Conservation (phyloP, 2,888 invertebrate species). For the Trachelus tabidus region DNA sequence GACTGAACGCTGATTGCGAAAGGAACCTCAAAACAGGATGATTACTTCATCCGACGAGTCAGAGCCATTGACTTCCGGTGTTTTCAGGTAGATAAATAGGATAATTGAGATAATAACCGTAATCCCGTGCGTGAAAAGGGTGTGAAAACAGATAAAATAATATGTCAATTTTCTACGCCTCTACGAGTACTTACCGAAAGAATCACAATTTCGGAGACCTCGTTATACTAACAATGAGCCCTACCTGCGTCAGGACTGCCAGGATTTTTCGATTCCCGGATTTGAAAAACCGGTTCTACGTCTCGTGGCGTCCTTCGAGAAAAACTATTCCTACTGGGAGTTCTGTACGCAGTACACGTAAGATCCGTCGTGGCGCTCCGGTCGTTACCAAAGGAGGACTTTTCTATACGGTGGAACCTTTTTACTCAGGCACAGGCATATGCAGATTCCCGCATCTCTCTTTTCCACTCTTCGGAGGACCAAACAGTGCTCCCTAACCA, state of each 20-base stretch:
- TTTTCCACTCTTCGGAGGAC: slow-evolving; percentile 13
- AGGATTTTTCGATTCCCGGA: background rate
- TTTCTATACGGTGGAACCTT: background rate
- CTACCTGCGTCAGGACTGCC: background rate
- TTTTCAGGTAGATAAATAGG: slow-evolving; percentile 5
- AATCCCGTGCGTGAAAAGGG: background rate
- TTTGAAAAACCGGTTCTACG: background rate
- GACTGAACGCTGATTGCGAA: background rate
- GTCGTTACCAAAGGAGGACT: background rate
- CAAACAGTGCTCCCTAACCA: slow-evolving; percentile 30
- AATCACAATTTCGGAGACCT: background rate
- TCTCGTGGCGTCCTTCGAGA: background rate
- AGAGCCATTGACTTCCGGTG: slow-evolving; percentile 4
- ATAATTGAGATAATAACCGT: slow-evolving; percentile 9
- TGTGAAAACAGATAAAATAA: background rate
- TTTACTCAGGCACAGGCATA: background rate
- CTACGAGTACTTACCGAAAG: background rate
- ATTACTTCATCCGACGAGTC: background rate
- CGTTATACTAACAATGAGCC: background rate
- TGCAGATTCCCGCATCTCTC: slow-evolving; percentile 35
- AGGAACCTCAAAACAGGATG: background rate
- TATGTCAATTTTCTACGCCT: background rate
- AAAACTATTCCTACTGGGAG: background rate
- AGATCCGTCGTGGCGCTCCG: background rate
- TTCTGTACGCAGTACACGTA: background rate